phyloP scores from a whole-genome alignment of 2,797 vertebrate genomes.

The Gymnocypris eckloni region DNA sequence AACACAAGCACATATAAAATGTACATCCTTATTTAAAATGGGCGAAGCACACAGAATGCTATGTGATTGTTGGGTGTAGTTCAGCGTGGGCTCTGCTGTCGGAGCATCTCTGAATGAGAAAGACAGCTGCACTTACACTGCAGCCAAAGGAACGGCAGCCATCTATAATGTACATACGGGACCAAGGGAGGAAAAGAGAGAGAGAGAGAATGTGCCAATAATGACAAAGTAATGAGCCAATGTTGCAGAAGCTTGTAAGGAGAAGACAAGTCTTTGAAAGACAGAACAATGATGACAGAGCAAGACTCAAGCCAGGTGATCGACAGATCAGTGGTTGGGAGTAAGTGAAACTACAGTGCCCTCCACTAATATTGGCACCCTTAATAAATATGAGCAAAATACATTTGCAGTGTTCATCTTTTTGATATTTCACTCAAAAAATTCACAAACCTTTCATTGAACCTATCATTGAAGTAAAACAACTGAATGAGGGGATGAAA shows the following conservation, averaged over 20 bases:
- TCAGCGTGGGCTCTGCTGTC: constrained; percentile 15
- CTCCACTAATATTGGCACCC: too few relatives aligned
- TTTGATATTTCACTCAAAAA: too few relatives aligned
- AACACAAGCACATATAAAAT: not conserved
- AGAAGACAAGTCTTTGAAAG: constrained; percentile 10
- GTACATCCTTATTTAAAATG: not conserved
- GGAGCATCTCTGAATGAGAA: constrained; percentile 20
- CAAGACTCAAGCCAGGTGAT: not conserved
- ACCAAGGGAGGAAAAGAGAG: not conserved
- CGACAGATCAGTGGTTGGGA: not conserved
- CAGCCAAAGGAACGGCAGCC: constrained; percentile 30
- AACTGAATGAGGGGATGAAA: too few relatives aligned
- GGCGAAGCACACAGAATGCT: not conserved
- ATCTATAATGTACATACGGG: constrained; percentile 45
- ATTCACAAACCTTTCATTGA: too few relatives aligned
- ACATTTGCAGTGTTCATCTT: too few relatives aligned
- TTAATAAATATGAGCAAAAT: too few relatives aligned
- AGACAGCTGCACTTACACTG: constrained; percentile 35
- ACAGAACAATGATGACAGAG: not conserved
- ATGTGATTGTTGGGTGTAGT: constrained; percentile 3
- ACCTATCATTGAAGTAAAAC: too few relatives aligned
- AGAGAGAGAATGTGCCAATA: constrained; percentile 15
- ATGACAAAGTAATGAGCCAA: constrained; percentile 32
- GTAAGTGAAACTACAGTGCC: not conserved
- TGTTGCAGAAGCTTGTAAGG: constrained; percentile 28